A percentile compares a stretch with the other conserved stretches of the same genome.
Conservation (phyloP, 2,797 vertebrate species). For the Microhierax caerulescens region DNA sequence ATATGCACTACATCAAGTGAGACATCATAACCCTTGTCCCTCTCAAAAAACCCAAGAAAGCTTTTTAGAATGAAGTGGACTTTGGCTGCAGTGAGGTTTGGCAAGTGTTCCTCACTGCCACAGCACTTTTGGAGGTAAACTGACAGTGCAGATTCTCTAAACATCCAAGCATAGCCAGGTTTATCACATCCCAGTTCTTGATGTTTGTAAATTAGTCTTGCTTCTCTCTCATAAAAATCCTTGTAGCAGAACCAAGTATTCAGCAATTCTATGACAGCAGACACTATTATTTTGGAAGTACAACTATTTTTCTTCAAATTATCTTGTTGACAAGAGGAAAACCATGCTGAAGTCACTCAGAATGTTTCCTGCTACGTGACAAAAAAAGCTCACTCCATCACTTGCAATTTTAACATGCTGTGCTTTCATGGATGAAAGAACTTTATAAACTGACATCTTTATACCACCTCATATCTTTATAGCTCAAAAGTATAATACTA, state of each 20-base stretch:
- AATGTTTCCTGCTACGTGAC: not conserved
- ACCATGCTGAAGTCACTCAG: not conserved
- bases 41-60: not conserved
- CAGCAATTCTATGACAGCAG: slow-evolving; percentile 34
- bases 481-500: not conserved
- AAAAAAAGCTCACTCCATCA: not conserved
- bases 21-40: not conserved
- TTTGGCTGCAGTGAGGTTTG: not conserved
- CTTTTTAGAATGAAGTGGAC: not conserved
- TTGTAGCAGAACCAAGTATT: slow-evolving; percentile 46
- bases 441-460: not conserved
- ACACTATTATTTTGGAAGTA: slow-evolving; percentile 50
- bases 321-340: slow-evolving; percentile 51
- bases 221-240: slow-evolving; percentile 38
- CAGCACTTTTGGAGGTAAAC: slow-evolving; percentile 22
- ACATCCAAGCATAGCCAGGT: not conserved
- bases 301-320: slow-evolving; percentile 47
- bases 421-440: not conserved
- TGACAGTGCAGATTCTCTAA: slow-evolving; percentile 12
- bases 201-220: slow-evolving; percentile 57
- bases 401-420: not conserved
- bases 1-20: not conserved
- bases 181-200: slow-evolving; percentile 19
- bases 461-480: not conserved
- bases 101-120: slow-evolving; percentile 13